Percentiles rank a stretch among this genome's conserved stretches.
Conservation (phyloP, 2,888 invertebrate genomes). For the Schizaphis graminum region DNA sequence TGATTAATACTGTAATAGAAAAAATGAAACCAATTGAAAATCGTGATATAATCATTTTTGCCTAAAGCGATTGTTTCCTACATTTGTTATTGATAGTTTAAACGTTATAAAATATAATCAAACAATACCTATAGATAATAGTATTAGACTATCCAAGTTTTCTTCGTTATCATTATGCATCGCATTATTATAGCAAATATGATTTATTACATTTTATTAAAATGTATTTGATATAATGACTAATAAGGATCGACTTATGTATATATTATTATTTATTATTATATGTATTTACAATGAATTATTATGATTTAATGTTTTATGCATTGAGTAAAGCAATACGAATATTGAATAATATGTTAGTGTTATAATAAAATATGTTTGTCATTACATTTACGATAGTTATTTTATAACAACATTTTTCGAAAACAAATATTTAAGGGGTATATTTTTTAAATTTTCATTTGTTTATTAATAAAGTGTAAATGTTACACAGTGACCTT, state of each 20-base stretch:
- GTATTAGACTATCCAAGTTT: neutral
- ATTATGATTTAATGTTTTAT: neutral
- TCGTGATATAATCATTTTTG: constrained; percentile 35
- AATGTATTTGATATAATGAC: neutral
- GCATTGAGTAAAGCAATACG: neutral
- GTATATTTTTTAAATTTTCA: neutral
- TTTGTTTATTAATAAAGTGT: neutral
- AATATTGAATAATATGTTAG: neutral
- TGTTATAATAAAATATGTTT: neutral
- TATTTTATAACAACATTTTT: neutral
- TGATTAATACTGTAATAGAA: constrained; percentile 36
- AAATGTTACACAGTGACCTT: neutral
- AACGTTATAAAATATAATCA: neutral
- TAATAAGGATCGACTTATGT: neutral
- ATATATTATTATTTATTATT: neutral
- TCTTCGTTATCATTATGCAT: neutral
- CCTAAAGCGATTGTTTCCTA: neutral
- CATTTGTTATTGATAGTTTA: constrained; percentile 5
- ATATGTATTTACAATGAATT: neutral
- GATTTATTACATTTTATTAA: constrained; percentile 18
- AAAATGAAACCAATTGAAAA: constrained; percentile 41
- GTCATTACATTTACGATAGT: neutral
- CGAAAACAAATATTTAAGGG: neutral
- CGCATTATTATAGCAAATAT: neutral
- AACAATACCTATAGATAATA: neutral